Base-by-base conservation (phyloP, 1,140 invertebrate genomes). In the Acromyrmex heyeri region DNA sequence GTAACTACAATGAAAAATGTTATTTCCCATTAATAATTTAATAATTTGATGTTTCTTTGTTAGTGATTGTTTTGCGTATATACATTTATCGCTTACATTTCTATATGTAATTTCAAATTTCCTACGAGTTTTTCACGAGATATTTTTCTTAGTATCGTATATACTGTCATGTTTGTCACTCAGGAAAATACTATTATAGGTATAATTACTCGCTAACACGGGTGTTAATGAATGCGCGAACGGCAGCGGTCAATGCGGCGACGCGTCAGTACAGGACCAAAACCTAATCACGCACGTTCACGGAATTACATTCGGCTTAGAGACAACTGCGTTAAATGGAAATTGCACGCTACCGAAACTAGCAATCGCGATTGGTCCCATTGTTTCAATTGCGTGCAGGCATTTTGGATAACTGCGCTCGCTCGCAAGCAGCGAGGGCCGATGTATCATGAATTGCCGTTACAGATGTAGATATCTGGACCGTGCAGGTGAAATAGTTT, bases 311-410 rank as follows among this genome's bases (percentile, higher is more conserved):
- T 92, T 87, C 78, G 86, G 93, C 90, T 93, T 93, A 92, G 91
- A 90, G 92, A 92, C 91, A 93, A 92, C 92, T 86, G 86, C 90
- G 92, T 93, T 93, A 92, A 93, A 93, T 93, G 93, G 91, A 93
- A 93, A 93, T 93, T 93, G 92, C 87, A 92, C 89, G 85, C 87
- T 75, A 88, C 82, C 64, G 67, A 88, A 70, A 55, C 62, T 78
- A 82, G 90, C 88, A 73, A 89, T 91, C 86, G 85, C 91, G 92
- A 93, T 93, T 93, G 91, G 91, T 86, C 91, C 92, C 91, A 92
- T 93, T 93, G 92, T 92, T 93, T 91, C 93, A 88, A 92, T 92
- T 92, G 90, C 89, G 89, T 87, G 44, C 53, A 85, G 86, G 87
- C 86, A 92, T 93, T 93, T 93, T 89, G 87, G 89, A 76, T 78